Evolutionary conservation across 92 coral and sea anemone species (phyloP), one percentile per base, ranked within the genome.

Genomic region (Meandrina meandrites): DNA sequence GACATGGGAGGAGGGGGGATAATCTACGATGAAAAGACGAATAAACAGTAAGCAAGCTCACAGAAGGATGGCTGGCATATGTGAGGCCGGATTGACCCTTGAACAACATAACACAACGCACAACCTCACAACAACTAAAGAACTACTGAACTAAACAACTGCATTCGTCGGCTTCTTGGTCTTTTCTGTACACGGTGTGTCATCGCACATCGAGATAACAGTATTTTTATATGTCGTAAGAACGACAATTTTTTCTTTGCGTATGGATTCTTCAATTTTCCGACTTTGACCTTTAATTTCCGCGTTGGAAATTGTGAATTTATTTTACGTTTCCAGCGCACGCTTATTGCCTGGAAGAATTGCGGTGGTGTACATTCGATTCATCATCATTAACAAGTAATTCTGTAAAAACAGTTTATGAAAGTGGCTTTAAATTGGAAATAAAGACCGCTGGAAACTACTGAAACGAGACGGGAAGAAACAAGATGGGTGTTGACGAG

Each of bases 1-100:
- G 76, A 78, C 76, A 32, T 85, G 88, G 88, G 88, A 60, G 88
- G 88, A 31, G 77, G 88, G 51, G 21, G 88, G 88, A 85, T 85
- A 85, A 85, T 85, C 88, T 85, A 78, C 7, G 88, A 85, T 85
- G 88, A 85, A 85, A 85, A 85, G 88, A 22, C 42, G 82, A 15
- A 48, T 85, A 85, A 85, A 76, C 88, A 76, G 67, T 47, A 47
- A 60, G 58, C 81, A 58, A 75, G 75, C 66, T 13, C 48, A 12
- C 87, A 31, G 37, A 35, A 42, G 66, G 76, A 73, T 42, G 56
- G 56, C 57, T 42, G 56, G 56, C 57, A 24, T 45, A 34, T 81
- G 35, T 21, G 57, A 5, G n/a, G n/a, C n/a, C n/a, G 48, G 51
- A 71, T 40, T 42, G 37, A 60, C 56, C 74, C 75, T 37, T 24